Evolutionary conservation across 2,113 vertebrate genomes (phyloP).

Genomic region (Mesitornis unicolor): DNA sequence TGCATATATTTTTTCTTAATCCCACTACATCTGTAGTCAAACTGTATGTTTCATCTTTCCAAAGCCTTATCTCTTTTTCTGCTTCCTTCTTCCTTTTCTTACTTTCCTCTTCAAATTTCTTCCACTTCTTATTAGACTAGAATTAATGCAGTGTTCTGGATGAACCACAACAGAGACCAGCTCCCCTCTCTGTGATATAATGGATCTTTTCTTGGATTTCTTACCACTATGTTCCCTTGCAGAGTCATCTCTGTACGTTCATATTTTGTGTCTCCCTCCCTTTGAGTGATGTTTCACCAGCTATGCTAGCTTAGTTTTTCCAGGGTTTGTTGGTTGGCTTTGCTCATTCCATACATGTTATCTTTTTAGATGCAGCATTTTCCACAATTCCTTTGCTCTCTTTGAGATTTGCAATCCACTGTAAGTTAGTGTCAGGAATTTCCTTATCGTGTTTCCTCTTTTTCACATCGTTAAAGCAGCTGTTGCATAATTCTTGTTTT

Average conservation of each 20-base stretch:
- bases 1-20: not conserved
- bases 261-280: not conserved
- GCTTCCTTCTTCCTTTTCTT: not conserved
- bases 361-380: not conserved
- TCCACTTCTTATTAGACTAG: not conserved
- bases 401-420: not conserved
- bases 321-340: not conserved
- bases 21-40: not conserved
- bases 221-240: not conserved
- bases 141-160: not conserved
- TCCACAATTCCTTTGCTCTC: not conserved
- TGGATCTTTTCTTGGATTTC: not conserved
- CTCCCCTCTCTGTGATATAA: not conserved
- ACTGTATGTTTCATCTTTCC: not conserved
- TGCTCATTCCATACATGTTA: not conserved
- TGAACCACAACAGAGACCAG: not conserved
- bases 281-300: not conserved
- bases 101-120: not conserved
- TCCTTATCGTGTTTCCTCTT: not conserved
- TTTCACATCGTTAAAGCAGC: not conserved
- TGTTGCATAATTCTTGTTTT: not conserved
- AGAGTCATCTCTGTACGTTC: not conserved
- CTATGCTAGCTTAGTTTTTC: not conserved
- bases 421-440: not conserved
- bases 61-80: not conserved